Percentiles rank a stretch among this genome's conserved stretches.
These are phyloP conservation scores for Ctenochaetus hawaiiensis DNA, from an alignment of 2,797 vertebrate genomes.

Conservation along the genomic window DNA sequence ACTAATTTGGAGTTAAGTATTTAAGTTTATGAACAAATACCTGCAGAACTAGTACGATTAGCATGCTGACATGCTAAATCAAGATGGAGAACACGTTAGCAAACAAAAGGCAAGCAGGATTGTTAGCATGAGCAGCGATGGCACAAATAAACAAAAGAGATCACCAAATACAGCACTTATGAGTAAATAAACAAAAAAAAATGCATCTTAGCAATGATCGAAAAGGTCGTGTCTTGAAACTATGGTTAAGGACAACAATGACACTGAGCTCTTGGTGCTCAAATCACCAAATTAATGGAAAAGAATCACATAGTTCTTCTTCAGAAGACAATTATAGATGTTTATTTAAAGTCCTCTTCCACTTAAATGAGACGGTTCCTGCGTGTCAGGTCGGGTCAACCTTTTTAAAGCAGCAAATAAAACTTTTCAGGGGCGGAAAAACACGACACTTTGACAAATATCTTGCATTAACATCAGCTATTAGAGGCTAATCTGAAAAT, in stretches of 20 bases:
- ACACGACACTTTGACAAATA: constrained; percentile 56
- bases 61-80: no score
- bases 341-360: neutral
- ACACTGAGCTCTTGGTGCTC: neutral
- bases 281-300: neutral
- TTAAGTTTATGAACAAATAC: no score
- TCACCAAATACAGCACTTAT: neutral
- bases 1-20: no score
- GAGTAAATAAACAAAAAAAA: neutral
- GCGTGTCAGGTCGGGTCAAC: neutral
- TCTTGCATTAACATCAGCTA: constrained; percentile 16
- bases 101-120: neutral
- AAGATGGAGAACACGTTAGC: no score
- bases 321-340: neutral
- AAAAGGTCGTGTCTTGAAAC: neutral
- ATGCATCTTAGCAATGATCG: neutral
- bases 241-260: no score
- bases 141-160: neutral
- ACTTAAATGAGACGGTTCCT: constrained; percentile 1
- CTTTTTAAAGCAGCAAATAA: neutral
- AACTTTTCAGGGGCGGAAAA: neutral
- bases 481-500: constrained; percentile 38
- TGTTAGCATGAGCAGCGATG: neutral
- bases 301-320: neutral
- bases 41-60: no score